Evolutionary conservation across 2,888 invertebrate genomes (phyloP).

Genomic region (Temnothorax ravouxi): DNA sequence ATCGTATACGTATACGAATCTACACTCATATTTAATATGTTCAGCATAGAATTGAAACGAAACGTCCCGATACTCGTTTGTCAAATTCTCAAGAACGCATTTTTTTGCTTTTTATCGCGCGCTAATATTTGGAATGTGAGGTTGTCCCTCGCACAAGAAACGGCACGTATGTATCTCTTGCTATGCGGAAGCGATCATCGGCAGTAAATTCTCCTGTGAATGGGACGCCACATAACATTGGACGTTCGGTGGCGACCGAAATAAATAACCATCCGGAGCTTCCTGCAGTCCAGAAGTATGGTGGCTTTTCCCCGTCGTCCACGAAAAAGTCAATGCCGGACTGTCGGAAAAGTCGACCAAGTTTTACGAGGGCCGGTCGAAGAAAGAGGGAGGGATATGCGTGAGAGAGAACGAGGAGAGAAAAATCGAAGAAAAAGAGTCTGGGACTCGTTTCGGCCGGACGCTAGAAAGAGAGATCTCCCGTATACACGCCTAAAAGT

Average conservation of each 20-base stretch:
- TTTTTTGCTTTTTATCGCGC: conserved; percentile 11
- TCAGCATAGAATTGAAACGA: neutral
- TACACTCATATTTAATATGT: neutral
- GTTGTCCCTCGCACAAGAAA: conserved; percentile 17
- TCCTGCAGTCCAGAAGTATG: conserved; percentile 47
- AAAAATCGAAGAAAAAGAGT: conserved; percentile 26
- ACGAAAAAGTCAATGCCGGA: conserved; percentile 47
- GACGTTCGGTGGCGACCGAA: conserved; percentile 47
- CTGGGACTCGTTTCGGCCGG: conserved; percentile 47
- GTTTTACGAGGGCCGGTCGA: conserved; percentile 65
- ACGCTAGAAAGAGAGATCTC: conserved; percentile 30
- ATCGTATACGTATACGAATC: neutral
- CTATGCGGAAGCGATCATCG: conserved; percentile 58
- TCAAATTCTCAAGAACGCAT: neutral
- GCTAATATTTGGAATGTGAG: conserved; percentile 39
- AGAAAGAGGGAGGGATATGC: conserved; percentile 16
- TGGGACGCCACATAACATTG: conserved; percentile 50
- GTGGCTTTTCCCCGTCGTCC: conserved; percentile 23
- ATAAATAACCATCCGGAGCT: conserved; percentile 67
- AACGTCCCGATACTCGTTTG: neutral
- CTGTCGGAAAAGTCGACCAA: conserved; percentile 63
- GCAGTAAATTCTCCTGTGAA: conserved; percentile 65
- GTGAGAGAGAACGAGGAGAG: neutral
- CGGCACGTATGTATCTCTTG: conserved; percentile 2
- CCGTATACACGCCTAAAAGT: conserved; percentile 59